A percentile compares a stretch with the other conserved stretches of the same genome.
These are phyloP conservation scores for Chrosomus eos DNA, from an alignment of 2,797 vertebrate species.

Conservation along the genomic window DNA sequence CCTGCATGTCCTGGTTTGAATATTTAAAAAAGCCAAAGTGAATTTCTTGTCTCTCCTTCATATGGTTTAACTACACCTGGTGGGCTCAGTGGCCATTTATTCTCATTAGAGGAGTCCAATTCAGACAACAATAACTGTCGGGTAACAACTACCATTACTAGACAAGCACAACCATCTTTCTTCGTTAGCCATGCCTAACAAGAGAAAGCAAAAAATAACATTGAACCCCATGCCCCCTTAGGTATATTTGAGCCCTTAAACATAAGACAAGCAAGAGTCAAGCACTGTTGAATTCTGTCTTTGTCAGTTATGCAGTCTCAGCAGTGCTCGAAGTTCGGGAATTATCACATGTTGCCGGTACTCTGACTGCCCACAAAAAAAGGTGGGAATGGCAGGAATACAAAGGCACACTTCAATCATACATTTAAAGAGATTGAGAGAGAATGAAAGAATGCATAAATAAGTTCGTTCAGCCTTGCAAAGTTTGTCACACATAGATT, in stretches of 20 bases:
- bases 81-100: conserved; percentile 45
- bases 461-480: not conserved
- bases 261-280: conserved; percentile 41
- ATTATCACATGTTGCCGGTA: not conserved
- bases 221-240: conserved; percentile 50
- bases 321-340: not conserved
- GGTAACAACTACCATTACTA: conserved; percentile 71
- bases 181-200: conserved; percentile 70
- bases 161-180: conserved; percentile 74
- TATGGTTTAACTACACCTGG: conserved; percentile 38
- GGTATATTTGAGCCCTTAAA: conserved; percentile 31
- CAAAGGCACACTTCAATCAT: not conserved
- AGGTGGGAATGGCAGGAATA: not conserved
- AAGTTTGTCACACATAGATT: conserved; percentile 7
- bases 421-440: not conserved
- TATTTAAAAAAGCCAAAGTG: not conserved
- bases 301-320: not conserved
- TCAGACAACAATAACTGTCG: conserved; percentile 60
- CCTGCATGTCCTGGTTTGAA: not conserved
- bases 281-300: conserved; percentile 13
- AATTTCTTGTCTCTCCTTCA: conserved; percentile 24
- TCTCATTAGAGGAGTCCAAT: conserved; percentile 59
- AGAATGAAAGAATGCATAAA: not conserved
- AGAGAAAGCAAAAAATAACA: conserved; percentile 65
- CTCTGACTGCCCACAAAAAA: not conserved